These are phyloP conservation scores for Hypothenemus hampei DNA, from an alignment of 1,140 invertebrate species.

Conservation along the genomic window DNA sequence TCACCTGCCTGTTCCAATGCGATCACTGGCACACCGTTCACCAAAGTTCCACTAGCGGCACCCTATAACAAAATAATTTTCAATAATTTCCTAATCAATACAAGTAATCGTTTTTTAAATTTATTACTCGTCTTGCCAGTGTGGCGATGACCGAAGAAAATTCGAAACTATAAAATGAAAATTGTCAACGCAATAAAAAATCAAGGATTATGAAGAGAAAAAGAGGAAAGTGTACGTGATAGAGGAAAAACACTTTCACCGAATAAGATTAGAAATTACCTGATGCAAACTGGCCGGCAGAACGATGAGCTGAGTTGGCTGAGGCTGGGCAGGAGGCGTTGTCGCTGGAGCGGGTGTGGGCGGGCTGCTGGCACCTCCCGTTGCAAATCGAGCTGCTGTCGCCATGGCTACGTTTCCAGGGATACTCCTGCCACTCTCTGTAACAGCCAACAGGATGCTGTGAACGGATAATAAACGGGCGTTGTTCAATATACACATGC, in stretches of 20 bases:
- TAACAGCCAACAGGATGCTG: slow-evolving; percentile 31
- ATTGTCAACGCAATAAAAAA: too few relatives aligned
- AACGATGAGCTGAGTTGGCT: slow-evolving; percentile 44
- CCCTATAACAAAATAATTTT: slow-evolving; percentile 6
- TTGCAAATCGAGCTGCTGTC: slow-evolving; percentile 46
- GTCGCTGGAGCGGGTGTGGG: slow-evolving; percentile 43
- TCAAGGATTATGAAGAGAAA: too few relatives aligned
- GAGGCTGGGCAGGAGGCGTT: slow-evolving; percentile 40
- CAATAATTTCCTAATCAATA: too few relatives aligned
- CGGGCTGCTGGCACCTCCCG: slow-evolving; percentile 41
- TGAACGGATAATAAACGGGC: neutral
- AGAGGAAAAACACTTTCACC: slow-evolving; percentile 8
- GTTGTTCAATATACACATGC: neutral
- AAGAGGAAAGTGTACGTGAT: neutral
- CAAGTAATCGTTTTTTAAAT: too few relatives aligned
- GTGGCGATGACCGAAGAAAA: too few relatives aligned
- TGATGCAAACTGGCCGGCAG: slow-evolving; percentile 46
- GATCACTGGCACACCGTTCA: slow-evolving; percentile 45
- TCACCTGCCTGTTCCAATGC: slow-evolving; percentile 44
- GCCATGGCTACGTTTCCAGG: slow-evolving; percentile 44
- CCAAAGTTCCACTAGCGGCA: slow-evolving; percentile 33
- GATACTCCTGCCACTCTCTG: slow-evolving; percentile 40
- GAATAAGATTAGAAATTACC: slow-evolving; percentile 35
- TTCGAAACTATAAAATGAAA: too few relatives aligned
- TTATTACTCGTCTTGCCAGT: too few relatives aligned